Conservation (phyloP, 2,888 invertebrate species). For the Stenotaenia linearis region DNA sequence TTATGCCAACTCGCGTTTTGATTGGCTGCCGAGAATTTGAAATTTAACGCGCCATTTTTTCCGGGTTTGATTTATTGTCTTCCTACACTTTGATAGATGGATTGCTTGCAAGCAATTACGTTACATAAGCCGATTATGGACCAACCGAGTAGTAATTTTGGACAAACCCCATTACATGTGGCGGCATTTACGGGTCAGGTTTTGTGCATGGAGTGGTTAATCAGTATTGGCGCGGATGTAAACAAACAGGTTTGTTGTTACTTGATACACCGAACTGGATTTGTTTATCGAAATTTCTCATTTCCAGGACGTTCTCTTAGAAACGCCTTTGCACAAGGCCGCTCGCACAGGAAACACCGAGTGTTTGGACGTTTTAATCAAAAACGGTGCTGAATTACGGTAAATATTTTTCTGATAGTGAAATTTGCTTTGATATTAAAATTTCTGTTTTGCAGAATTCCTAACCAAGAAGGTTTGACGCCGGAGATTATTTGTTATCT, state of each 20-base stretch:
- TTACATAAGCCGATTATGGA: neutral
- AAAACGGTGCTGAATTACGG: neutral
- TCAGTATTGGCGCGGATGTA: neutral
- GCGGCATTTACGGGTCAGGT: neutral
- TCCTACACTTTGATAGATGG: neutral
- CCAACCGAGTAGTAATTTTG: neutral
- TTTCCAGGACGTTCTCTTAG: neutral
- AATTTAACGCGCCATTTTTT: neutral
- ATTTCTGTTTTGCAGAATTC: neutral
- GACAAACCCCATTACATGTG: neutral
- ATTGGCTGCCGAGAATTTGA: neutral
- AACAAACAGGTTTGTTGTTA: neutral
- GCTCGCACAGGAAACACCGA: conserved; percentile 6
- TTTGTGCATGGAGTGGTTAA: neutral
- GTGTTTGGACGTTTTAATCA: neutral
- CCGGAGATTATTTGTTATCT: neutral
- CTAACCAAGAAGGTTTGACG: neutral
- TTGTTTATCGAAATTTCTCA: neutral
- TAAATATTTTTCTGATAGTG: neutral
- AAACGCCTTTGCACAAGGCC: conserved; percentile 15
- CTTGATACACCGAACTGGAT: neutral
- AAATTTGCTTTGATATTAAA: neutral
- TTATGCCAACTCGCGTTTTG: neutral
- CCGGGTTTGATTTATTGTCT: neutral
- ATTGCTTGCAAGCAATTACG: neutral